Evolutionary conservation across 2,888 invertebrate genomes (phyloP), one percentile per base, ranked within the genome.

Genomic region (Carterocephalus palaemon): DNA sequence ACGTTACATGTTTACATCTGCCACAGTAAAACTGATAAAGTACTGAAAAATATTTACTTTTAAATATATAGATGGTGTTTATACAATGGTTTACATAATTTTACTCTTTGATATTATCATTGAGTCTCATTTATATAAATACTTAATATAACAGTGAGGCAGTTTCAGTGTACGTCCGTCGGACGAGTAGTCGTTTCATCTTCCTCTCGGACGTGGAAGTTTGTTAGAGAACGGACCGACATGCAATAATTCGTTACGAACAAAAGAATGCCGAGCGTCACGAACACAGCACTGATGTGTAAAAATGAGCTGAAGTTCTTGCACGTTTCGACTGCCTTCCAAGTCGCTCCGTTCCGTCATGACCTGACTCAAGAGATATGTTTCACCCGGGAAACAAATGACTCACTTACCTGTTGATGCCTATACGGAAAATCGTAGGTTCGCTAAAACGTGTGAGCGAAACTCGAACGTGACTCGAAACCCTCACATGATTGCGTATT

Each of bases 371-470:
- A 58, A 60, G 57, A 63, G 66, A 64, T 71, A 75, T 78, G 67
- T 70, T 75, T 72, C 64, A 62, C 53, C 57, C 48, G 53, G 61
- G 56, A 73, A 77, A 80, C 70, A 78, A 80, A 80, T 75, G 77
- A 70, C 74, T 78, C 77, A 73, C 74, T 79, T 80, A 80, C 81
- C 78, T 80, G 80, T 80, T 80, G 80, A 80, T 75, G 66, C 66
- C 62, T 59, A 60, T 64, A 56, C 58, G 56, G 50, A 61, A 56
- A 37, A 52, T 62, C 65, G 67, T 57, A 41, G 41, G 26, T 37
- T 47, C 29, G 28, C 34, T 36, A 36, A 36, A 43, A 43, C 43
- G 43, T 37, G 33, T 10, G 28, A 22, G 28, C 24, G 22, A 43
- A 31, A 23, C 17, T 37, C 43, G 43, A 31, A 46, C 48, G 48